phyloP scores from a whole-genome alignment of 2,113 vertebrate genomes.

The Falcunculus frontatus region DNA sequence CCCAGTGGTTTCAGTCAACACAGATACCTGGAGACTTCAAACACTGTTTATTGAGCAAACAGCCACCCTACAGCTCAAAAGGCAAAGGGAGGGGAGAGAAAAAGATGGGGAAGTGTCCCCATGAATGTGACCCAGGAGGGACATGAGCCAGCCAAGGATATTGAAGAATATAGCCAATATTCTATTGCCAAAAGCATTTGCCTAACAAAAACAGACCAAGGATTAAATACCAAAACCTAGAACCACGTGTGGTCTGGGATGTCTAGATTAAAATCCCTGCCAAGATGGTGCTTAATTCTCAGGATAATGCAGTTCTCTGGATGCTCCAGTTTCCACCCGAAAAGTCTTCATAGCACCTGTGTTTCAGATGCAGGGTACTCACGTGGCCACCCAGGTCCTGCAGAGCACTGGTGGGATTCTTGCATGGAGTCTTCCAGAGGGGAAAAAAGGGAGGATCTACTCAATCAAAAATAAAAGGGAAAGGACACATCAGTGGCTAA shows the following conservation, averaged over 20 bases:
- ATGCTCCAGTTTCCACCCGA: neutral
- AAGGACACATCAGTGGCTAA: neutral
- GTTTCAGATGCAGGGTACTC: neutral
- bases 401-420: neutral
- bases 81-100: neutral
- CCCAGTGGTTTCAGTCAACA: conserved; percentile 56
- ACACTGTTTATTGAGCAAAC: conserved; percentile 41
- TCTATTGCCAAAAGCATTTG: neutral
- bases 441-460: neutral
- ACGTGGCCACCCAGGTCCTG: neutral
- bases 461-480: neutral
- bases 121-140: neutral
- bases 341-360: neutral
- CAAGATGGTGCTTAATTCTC: neutral
- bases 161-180: neutral
- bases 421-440: neutral
- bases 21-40: conserved; percentile 51
- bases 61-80: neutral
- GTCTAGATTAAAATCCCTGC: neutral
- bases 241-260: neutral
- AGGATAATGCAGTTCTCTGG: neutral
- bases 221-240: neutral
- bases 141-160: neutral
- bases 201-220: neutral
- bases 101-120: neutral